Conservation (phyloP, 2,888 invertebrate genomes). For the Neocrepidodera transversa region DNA sequence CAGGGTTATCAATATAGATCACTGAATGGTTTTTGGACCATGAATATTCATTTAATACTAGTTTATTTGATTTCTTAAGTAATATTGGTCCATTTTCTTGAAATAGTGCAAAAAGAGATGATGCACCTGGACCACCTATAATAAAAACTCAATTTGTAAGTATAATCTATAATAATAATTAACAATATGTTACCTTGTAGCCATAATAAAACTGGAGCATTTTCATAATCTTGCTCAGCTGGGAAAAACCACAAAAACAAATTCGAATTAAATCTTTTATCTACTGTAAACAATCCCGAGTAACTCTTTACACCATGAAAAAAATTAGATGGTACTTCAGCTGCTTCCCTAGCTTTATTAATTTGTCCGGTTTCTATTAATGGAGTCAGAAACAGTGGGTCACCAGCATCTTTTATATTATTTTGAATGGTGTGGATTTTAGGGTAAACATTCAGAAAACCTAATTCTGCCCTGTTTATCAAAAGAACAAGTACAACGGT, state of each 20-base stretch:
- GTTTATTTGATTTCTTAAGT: conserved; percentile 40
- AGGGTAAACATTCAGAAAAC: conserved; percentile 23
- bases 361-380: conserved; percentile 71
- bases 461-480: neutral
- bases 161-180: too few species aligned
- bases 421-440: conserved; percentile 9
- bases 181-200: conserved; percentile 80
- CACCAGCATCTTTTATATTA: conserved; percentile 45
- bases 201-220: conserved; percentile 79
- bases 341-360: conserved; percentile 66
- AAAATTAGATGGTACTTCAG: conserved; percentile 61
- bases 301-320: conserved; percentile 67
- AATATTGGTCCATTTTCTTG: conserved; percentile 80
- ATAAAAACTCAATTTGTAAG: too few species aligned
- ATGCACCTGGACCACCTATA: conserved; percentile 74
- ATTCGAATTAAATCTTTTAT: conserved; percentile 75
- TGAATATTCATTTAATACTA: conserved; percentile 66
- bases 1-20: conserved; percentile 90
- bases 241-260: conserved; percentile 92
- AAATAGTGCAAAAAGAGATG: conserved; percentile 78
- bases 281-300: conserved; percentile 81
- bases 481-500: neutral
- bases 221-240: conserved; percentile 61
- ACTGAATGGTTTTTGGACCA: conserved; percentile 56
- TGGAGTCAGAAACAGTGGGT: conserved; percentile 76